Percentiles rank a stretch among this genome's conserved stretches.
phyloP scores from a whole-genome alignment of 2,113 vertebrate genomes.

The Otus sunia region DNA sequence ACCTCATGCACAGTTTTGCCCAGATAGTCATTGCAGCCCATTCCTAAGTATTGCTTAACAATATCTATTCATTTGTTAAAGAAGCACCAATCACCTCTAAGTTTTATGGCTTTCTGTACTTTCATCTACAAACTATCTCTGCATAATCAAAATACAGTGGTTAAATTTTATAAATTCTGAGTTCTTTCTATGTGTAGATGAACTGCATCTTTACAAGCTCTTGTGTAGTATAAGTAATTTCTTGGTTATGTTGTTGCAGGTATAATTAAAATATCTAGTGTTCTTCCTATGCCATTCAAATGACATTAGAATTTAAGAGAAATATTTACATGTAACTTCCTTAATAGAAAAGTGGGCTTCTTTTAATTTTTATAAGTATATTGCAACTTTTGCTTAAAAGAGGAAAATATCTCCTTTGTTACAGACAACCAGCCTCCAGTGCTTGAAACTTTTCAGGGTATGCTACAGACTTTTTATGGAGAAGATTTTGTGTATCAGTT shows the following conservation, averaged over 20 bases:
- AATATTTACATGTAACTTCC: background rate
- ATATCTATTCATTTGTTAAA: background rate
- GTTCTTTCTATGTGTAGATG: background rate
- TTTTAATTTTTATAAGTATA: background rate
- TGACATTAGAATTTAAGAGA: background rate
- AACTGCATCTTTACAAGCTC: background rate
- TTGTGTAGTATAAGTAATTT: background rate
- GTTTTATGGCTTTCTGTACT: background rate
- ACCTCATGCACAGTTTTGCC: background rate
- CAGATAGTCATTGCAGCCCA: background rate
- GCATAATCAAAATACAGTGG: background rate
- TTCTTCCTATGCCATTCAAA: background rate
- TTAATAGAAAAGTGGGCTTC: background rate
- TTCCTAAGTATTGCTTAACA: background rate
- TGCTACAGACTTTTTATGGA: slow-evolving; percentile 79
- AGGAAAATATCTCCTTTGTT: slow-evolving; percentile 45
- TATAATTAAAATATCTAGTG: background rate
- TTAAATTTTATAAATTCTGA: background rate
- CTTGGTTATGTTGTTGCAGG: background rate
- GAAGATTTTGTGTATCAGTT: slow-evolving; percentile 86
- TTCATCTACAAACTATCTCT: background rate
- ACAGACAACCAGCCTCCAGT: slow-evolving; percentile 84
- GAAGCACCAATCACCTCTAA: background rate
- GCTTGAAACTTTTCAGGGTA: slow-evolving; percentile 69
- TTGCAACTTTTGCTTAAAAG: background rate